phyloP scores from a whole-genome alignment of 1,140 invertebrate species.

The Macrotrachela quadricornifera region DNA sequence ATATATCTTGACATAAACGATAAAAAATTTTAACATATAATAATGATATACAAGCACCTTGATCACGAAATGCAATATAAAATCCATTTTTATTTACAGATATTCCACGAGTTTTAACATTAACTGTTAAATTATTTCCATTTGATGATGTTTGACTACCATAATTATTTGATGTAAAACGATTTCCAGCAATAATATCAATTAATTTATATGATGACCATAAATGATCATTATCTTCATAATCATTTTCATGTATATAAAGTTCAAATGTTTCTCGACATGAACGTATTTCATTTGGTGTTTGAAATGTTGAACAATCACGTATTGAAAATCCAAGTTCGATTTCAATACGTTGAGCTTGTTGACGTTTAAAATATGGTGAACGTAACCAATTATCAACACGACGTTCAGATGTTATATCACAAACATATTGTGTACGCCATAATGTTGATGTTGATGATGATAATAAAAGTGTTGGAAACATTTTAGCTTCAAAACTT shows the following conservation, averaged over 20 bases:
- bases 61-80: conserved; percentile 2
- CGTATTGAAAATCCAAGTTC: conserved; percentile 6
- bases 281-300: conserved; percentile 2
- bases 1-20: background rate
- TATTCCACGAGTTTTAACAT: conserved; percentile 7
- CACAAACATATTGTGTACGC: conserved; percentile 8
- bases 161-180: background rate
- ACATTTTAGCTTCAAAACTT: no score
- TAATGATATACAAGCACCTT: conserved; percentile 8
- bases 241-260: conserved; percentile 1
- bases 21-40: background rate
- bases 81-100: background rate
- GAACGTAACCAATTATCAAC: conserved; percentile 8
- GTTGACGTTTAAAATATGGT: background rate
- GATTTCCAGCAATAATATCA: background rate
- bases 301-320: conserved; percentile 4
- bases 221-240: background rate
- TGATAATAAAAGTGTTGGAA: no score
- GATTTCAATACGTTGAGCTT: conserved; percentile 1
- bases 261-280: conserved; percentile 9
- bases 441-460: background rate
- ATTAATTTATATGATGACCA: background rate
- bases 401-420: conserved; percentile 1
- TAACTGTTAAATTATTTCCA: background rate
- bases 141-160: background rate